A percentile compares a stretch with the other conserved stretches of the same genome.
phyloP scores from a whole-genome alignment of 1,140 invertebrate genomes.

The Aphelinus certus region DNA sequence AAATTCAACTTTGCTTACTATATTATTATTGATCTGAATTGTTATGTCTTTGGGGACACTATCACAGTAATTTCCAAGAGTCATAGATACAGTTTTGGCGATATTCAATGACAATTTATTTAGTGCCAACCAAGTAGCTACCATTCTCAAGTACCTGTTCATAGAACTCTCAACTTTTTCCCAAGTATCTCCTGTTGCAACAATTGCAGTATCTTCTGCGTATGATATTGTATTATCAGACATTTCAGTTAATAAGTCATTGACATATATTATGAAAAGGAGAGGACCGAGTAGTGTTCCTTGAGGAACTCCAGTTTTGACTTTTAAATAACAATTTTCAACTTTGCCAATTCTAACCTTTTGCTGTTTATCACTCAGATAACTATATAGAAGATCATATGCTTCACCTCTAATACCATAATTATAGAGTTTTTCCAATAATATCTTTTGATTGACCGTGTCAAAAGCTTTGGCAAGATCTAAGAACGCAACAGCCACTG shows the following conservation, averaged over 20 bases:
- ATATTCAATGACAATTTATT: constrained; percentile 1
- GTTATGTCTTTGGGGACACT: neutral
- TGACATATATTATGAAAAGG: constrained; percentile 9
- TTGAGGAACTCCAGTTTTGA: constrained; percentile 12
- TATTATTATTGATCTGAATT: neutral
- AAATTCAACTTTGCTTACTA: neutral
- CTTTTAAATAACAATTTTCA: neutral
- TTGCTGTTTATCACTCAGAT: neutral
- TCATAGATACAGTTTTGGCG: neutral
- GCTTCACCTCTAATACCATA: neutral
- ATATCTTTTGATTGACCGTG: neutral
- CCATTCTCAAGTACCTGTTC: neutral
- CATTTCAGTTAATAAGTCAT: constrained; percentile 9
- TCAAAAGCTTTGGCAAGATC: neutral
- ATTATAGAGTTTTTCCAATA: neutral
- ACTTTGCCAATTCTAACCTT: neutral
- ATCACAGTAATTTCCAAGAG: neutral
- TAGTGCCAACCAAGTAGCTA: neutral
- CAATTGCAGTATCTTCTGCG: neutral
- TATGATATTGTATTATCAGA: neutral
- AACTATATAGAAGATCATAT: neutral
- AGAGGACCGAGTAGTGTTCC: constrained; percentile 6
- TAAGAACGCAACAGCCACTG: neutral
- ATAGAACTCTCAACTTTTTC: neutral
- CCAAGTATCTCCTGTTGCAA: neutral